Percentiles rank a stretch among this genome's conserved stretches.
phyloP scores from a whole-genome alignment of 1,140 invertebrate species.

The Matsumurasca onukii region DNA sequence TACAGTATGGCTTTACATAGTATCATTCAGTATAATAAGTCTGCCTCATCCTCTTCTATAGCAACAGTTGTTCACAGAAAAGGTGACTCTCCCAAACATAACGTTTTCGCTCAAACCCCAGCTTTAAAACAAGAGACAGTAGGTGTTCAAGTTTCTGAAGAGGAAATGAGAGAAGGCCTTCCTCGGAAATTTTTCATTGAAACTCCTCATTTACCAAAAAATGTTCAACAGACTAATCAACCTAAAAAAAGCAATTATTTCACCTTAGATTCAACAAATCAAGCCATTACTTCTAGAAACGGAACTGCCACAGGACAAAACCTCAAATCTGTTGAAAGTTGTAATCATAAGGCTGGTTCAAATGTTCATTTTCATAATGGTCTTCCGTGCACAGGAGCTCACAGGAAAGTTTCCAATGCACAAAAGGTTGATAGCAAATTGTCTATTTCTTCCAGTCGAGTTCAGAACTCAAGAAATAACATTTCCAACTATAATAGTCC shows the following conservation, averaged over 20 bases:
- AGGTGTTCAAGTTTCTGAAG: conserved; percentile 25
- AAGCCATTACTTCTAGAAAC: conserved; percentile 3
- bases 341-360: not conserved
- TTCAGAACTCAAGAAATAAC: no score
- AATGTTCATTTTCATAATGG: conserved; percentile 26
- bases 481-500: no score
- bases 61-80: conserved; percentile 36
- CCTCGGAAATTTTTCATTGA: not conserved
- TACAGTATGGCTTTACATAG: conserved; percentile 18
- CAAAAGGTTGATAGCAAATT: not conserved
- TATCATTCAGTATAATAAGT: conserved; percentile 29
- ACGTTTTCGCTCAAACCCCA: conserved; percentile 24
- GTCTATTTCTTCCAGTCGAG: no score
- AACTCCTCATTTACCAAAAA: not conserved
- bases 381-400: conserved; percentile 22
- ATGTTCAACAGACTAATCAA: no score
- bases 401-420: conserved; percentile 6
- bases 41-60: conserved; percentile 38
- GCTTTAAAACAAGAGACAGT: conserved; percentile 19
- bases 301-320: not conserved
- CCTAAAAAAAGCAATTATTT: conserved; percentile 24
- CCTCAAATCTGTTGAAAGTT: not conserved
- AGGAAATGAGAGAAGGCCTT: not conserved
- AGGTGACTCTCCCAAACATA: conserved; percentile 30
- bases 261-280: not conserved